Evolutionary conservation across 2,797 vertebrate species (phyloP), one percentile per base, ranked within the genome.

Genomic region (Ataeniobius toweri): DNA sequence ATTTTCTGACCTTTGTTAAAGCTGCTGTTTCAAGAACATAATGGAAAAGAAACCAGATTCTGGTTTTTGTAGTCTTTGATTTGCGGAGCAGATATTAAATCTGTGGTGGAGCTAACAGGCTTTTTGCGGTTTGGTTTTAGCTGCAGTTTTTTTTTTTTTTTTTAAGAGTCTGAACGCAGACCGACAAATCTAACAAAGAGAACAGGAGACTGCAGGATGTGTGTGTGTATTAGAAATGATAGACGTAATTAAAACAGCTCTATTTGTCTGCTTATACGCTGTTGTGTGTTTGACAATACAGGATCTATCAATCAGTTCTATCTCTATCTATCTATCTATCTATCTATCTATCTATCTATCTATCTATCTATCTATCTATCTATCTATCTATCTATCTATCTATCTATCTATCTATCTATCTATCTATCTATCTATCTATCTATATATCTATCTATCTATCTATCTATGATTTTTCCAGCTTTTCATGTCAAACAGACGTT

Each of bases 11-110:
- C 74, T 81, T 72, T 77, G 67, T 83, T 80, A 71, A 84, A 83
- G 63, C 73, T 82, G 67, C 61, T 87, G 86, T 87, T 83, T 71
- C 79, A 85, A 83, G 77, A 67, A 82, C 86, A 85, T 41, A 78
- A 80, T 82, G 81, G 83, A 75, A 83, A 83, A 82, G 8, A 85
- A 86, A 82, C 76, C 75, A 86, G 73, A 70, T 82, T 83, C 77
- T 77, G 69, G 91, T 92, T 76, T 91, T 85, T 89, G 63, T 44
- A 68, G 22, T n/a, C 39, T 44, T 44, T 68, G 22, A 68, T 75
- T 80, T 83, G 71, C 73, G 22, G 10, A 44, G 12, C 39, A 68
- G 79, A 88, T 89, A 88, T 91, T 87, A 79, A 75, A 84, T 83
- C 88, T 89, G 89, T 74, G 91, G 90, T 83, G 39, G 24, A 6